A percentile compares a stretch with the other conserved stretches of the same genome.
Conservation (phyloP, 2,113 vertebrate species). For the Crotophaga sulcirostris region DNA sequence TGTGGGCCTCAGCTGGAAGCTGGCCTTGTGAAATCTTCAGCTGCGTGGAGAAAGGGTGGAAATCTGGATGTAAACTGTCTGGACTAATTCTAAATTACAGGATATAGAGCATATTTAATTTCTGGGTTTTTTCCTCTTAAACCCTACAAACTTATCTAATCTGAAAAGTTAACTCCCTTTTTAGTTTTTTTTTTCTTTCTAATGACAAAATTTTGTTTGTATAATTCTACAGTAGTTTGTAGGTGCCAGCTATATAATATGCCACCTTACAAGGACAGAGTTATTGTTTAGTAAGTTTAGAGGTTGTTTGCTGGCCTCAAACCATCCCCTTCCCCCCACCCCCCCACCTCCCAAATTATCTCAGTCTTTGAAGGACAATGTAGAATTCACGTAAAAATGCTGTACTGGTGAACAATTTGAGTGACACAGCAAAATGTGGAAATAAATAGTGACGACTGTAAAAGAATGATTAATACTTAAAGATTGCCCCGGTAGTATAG, state of each 20-base stretch:
- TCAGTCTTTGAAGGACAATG: background rate
- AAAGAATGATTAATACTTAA: background rate
- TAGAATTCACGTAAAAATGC: background rate
- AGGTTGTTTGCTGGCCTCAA: background rate
- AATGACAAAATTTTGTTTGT: background rate
- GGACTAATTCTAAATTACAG: background rate
- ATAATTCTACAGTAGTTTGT: background rate
- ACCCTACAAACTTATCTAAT: background rate
- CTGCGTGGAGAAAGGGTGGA: background rate
- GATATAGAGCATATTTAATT: background rate
- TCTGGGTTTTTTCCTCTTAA: background rate
- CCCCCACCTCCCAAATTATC: accelerated
- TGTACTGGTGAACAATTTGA: background rate
- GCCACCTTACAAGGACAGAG: background rate
- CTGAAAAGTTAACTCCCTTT: background rate
- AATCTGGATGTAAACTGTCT: background rate
- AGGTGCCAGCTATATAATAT: background rate
- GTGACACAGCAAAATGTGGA: background rate
- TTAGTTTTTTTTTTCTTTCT: background rate
- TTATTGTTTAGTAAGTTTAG: background rate
- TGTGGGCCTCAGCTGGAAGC: background rate
- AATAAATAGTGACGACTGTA: background rate
- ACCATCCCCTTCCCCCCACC: no score
- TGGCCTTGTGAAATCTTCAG: background rate
- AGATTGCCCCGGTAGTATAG: background rate